Evolutionary conservation across 2,888 invertebrate genomes (phyloP).

Genomic region (Philhelius pedissequus): DNA sequence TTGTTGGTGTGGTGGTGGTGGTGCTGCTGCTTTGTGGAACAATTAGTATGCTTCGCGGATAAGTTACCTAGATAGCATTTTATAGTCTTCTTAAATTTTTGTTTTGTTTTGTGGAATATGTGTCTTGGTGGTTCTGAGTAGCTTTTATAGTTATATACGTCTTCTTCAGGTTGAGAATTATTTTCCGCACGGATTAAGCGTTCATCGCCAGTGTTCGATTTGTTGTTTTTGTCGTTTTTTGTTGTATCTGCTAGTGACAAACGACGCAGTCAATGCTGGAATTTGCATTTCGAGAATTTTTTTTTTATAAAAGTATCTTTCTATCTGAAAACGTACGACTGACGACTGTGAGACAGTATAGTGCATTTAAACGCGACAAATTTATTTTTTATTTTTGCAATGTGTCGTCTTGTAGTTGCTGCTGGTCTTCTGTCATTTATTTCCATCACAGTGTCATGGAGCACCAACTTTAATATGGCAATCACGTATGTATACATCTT

Average conservation of each 20-base stretch:
- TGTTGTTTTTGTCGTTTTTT: slow-evolving; percentile 3
- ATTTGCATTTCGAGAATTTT: slow-evolving; percentile 53
- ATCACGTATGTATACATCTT: slow-evolving; percentile 56
- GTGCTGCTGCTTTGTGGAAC: slow-evolving; percentile 21
- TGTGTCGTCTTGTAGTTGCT: neutral
- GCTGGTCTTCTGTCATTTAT: slow-evolving; percentile 5
- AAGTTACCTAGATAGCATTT: slow-evolving; percentile 67
- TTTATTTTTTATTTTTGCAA: neutral
- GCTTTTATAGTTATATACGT: neutral
- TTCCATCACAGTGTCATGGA: slow-evolving; percentile 20
- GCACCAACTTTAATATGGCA: slow-evolving; percentile 36
- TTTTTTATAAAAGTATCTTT: neutral
- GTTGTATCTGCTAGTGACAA: slow-evolving; percentile 25
- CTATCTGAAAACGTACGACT: neutral
- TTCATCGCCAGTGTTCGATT: slow-evolving; percentile 46
- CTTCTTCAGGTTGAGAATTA: slow-evolving; percentile 28
- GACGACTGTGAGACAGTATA: slow-evolving; percentile 43
- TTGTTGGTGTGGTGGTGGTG: too few relatives aligned
- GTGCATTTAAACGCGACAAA: slow-evolving; percentile 28
- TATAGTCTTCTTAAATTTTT: slow-evolving; percentile 56
- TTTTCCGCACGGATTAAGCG: slow-evolving; percentile 60
- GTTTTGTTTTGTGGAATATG: neutral
- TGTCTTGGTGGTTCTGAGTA: slow-evolving; percentile 11
- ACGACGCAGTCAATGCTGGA: slow-evolving; percentile 49
- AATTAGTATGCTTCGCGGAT: slow-evolving; percentile 66